phyloP scores from a whole-genome alignment of 2,888 invertebrate genomes.

The Aporophyla lueneburgensis region DNA sequence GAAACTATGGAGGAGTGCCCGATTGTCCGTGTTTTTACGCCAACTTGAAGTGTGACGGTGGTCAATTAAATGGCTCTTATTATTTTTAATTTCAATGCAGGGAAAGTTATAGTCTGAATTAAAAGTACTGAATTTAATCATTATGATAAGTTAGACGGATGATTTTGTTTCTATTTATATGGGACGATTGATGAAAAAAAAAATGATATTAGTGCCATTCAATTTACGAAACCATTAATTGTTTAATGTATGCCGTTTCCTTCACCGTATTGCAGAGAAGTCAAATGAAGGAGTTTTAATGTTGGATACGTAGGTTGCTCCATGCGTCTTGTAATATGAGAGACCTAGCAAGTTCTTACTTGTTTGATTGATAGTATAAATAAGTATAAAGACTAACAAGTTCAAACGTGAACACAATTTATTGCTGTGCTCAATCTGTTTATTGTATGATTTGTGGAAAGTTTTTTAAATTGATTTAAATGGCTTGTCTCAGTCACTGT shows the following conservation, averaged over 20 bases:
- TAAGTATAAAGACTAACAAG: no score
- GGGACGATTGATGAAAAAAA: neutral
- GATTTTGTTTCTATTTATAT: neutral
- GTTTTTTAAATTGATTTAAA: no score
- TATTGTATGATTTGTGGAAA: no score
- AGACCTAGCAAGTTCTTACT: no score
- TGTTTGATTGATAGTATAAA: no score
- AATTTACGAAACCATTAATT: constrained; percentile 5
- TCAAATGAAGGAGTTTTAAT: neutral
- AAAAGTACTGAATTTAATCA: neutral
- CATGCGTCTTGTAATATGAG: no score
- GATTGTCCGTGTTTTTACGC: constrained; percentile 38
- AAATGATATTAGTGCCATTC: neutral
- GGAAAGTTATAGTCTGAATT: neutral
- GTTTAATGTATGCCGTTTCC: no score
- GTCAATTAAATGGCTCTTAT: neutral
- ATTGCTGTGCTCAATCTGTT: no score
- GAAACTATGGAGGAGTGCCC: constrained; percentile 34
- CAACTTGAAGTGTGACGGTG: constrained; percentile 31
- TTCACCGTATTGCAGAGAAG: neutral
- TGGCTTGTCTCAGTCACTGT: no score
- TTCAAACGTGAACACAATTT: no score
- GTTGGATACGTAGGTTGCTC: neutral
- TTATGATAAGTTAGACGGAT: neutral
- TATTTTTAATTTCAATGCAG: neutral